Evolutionary conservation across 2,888 invertebrate species (phyloP), one percentile per base, ranked within the genome.

Genomic region (Oligia strigilis): DNA sequence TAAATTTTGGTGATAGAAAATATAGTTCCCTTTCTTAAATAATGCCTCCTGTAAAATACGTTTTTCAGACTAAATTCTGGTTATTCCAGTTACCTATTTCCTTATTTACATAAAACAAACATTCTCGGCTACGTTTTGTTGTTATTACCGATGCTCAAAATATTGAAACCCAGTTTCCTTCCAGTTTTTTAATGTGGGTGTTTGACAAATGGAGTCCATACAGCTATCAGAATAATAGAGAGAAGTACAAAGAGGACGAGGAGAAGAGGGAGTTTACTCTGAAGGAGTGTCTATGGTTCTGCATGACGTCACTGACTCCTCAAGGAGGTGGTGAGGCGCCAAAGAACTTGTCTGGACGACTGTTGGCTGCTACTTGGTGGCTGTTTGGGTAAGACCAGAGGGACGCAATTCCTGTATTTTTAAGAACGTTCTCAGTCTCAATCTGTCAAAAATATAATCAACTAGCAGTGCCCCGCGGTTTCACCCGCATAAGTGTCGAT

Each of bases 291-390:
- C 97, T 99, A 0, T 99, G 99, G 99, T 99, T 99, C 94, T 99
- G 99, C 92, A 99, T 99, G 99, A 99, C 99, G 65, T 99, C 99
- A 60, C 96, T 99, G 36, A 99, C 99, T 0, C 99, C 99, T 0
- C 98, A 98, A 95, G 99, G 99, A 0, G 99, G 99, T 0, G 99
- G 99, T 0, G 99, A 99, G 94, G 99, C 99, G 0, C 99, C 99
- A 0, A 99, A 99, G 94, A 99, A 99, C 94, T 97, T 99, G 0
- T 99, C 99, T 0, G 99, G 99, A 0, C 97, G 99, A 73, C 96
- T 99, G 19, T 98, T 99, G 0, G 99, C 99, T 0, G 99, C 99
- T 3, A 99, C 99, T 0, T 99, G 99, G 99, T 99, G 99, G 99
- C 97, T 99, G 46, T 99, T 99, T 95, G 99, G 99, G 98, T 97